phyloP scores from a whole-genome alignment of 2,888 invertebrate genomes.

The Aphidius colemani region DNA sequence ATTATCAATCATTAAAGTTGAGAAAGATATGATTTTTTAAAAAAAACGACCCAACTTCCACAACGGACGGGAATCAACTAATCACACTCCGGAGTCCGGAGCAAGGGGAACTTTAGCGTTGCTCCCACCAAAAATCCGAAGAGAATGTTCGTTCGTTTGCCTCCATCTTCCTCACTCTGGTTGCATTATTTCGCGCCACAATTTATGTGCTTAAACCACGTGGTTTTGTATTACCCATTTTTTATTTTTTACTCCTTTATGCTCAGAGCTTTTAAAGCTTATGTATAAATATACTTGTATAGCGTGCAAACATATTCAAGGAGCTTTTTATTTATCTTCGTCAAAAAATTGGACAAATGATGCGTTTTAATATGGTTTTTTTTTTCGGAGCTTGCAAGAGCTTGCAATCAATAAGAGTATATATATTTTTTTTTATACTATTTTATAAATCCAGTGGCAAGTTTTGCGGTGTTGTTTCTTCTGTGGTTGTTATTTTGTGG shows the following conservation, averaged over 20 bases:
- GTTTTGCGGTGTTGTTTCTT: too few species aligned
- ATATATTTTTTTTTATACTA: slow-evolving; percentile 14
- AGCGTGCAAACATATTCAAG: not conserved
- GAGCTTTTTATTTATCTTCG: too few species aligned
- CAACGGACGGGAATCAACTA: slow-evolving; percentile 49
- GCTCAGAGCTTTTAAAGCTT: too few species aligned
- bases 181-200: not conserved
- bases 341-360: not conserved
- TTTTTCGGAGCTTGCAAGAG: too few species aligned
- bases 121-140: slow-evolving; percentile 26
- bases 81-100: slow-evolving; percentile 30
- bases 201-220: not conserved
- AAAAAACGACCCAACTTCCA: slow-evolving; percentile 35
- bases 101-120: slow-evolving; percentile 26
- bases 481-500: not conserved
- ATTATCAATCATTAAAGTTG: too few species aligned
- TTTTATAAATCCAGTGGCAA: too few species aligned
- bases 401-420: not conserved
- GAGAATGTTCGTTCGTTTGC: slow-evolving; percentile 22
- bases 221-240: not conserved
- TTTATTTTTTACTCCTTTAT: too few species aligned
- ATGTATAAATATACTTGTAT: not conserved
- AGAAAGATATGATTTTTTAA: not conserved
- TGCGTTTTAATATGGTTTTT: not conserved
- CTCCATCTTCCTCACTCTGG: slow-evolving; percentile 20